A percentile compares a stretch with the other conserved stretches of the same genome.
These are phyloP conservation scores for Pelecanoides urinatrix DNA, from an alignment of 2,113 vertebrate genomes.

Conservation along the genomic window DNA sequence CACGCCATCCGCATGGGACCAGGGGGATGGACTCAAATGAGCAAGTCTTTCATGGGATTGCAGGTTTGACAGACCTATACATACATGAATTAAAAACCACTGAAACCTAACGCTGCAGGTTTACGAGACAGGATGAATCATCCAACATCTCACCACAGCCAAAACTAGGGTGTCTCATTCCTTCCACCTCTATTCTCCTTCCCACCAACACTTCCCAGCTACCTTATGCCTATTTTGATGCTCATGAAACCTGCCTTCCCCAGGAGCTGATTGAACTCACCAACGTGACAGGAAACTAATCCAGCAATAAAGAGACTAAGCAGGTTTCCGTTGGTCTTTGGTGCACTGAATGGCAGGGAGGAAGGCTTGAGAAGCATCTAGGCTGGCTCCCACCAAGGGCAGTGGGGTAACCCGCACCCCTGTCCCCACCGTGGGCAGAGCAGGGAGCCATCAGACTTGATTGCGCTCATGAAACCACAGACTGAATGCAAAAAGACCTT, in stretches of 20 bases:
- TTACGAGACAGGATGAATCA: background rate
- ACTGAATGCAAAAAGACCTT: background rate
- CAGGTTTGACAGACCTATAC: background rate
- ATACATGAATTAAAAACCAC: background rate
- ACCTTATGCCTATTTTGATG: background rate
- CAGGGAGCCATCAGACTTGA: background rate
- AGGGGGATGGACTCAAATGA: background rate
- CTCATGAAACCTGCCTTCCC: background rate
- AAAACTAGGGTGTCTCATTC: background rate
- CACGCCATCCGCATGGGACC: accelerated
- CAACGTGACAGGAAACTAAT: background rate
- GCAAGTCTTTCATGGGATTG: background rate
- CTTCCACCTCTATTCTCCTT: background rate
- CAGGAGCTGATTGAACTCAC: background rate
- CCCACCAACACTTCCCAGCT: background rate
- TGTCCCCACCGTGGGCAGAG: background rate
- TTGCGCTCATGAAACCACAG: background rate
- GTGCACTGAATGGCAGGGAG: background rate
- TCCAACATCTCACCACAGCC: background rate
- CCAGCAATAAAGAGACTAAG: background rate
- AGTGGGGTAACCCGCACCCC: background rate
- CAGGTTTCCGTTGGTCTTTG: background rate
- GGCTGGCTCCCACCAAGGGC: background rate
- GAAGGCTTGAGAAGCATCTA: background rate
- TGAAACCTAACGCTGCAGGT: background rate